These are phyloP conservation scores for Apodemus speciosus DNA, from an alignment of 2,113 vertebrate genomes.

Conservation along the genomic window DNA sequence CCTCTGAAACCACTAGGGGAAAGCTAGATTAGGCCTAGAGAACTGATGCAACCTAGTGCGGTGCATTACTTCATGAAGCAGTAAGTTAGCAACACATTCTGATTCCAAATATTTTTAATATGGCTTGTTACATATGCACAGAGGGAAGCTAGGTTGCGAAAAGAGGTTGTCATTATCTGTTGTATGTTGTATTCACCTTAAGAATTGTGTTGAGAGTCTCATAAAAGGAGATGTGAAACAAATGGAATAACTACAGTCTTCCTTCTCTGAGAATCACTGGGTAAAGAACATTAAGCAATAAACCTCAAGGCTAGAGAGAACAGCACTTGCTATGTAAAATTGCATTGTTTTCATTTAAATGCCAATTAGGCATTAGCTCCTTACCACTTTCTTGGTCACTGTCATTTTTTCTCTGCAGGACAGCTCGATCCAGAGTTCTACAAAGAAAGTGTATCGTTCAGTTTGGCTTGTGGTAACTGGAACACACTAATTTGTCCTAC, in stretches of 20 bases:
- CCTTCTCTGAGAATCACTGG: constrained; percentile 47
- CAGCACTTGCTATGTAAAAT: constrained; percentile 28
- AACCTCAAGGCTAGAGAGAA: constrained; percentile 25
- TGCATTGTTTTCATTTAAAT: constrained; percentile 41
- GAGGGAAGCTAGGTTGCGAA: constrained; percentile 49
- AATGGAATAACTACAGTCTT: constrained; percentile 10
- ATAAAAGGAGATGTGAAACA: constrained; percentile 44
- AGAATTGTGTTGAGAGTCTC: neutral
- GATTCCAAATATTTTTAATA: constrained; percentile 66
- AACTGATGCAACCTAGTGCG: constrained; percentile 77
- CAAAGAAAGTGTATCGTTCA: constrained; percentile 73
- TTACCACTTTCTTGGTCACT: constrained; percentile 28
- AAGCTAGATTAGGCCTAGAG: constrained; percentile 62
- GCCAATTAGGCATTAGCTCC: constrained; percentile 20
- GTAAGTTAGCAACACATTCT: constrained; percentile 62
- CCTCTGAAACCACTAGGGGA: constrained; percentile 66
- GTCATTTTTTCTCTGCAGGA: constrained; percentile 68
- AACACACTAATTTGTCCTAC: constrained; percentile 81
- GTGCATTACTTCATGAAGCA: constrained; percentile 70
- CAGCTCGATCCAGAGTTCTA: constrained; percentile 62
- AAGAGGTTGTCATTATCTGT: constrained; percentile 57
- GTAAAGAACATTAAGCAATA: constrained; percentile 59
- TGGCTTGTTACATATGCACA: constrained; percentile 43
- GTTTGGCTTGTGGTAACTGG: constrained; percentile 67
- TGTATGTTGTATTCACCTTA: constrained; percentile 35